Evolutionary conservation across 2,113 vertebrate genomes (phyloP), one percentile per base, ranked within the genome.

Genomic region (Anser brachyrhynchus): DNA sequence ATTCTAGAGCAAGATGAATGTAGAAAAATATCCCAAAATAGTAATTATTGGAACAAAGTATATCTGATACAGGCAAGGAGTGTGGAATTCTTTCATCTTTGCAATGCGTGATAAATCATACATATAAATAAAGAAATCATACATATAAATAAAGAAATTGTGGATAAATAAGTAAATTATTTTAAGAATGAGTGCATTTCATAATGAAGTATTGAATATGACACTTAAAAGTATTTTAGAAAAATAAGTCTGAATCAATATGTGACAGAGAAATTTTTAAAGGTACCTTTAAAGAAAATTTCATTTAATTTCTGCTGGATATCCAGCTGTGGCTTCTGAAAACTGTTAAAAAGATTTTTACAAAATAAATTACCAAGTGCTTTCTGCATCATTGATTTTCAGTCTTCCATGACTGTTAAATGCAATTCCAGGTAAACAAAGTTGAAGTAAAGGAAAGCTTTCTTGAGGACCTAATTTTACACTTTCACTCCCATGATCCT

Each of bases 371-470:
- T 97, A 96, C 75, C 85, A 82, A 94, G 79, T 96, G 92, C 93
- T 98, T 98, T 98, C 98, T 97, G 97, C 98, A 97, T 98, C 97
- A 20, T 97, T 98, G 96, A 95, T 92, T 96, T 96, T 98, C 98
- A 98, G 94, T 98, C 97, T 98, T 97, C 96, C 96, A 59, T 97
- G 97, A 96, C 97, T 98, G 97, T 91, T 93, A 96, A 96, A 89
- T 96, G 95, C 84, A 90, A 69, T 59, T 57, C 71, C 23, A 18
- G 55, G 70, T 89, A 96, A 95, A 89, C 65, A 85, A 62, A 52
- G 35, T 13, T 5, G 35, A 75, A 87, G 51, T 31, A 65, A 88
- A 44, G 54, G 71, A 65, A n/a, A 55, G 22, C 22, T 82, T 96
- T 75, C 75, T 73, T 55, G 76, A 87, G 59, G 73, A 74, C 52